These are phyloP conservation scores for Monarcha castaneiventris DNA, from an alignment of 2,113 vertebrate genomes.

Conservation along the genomic window DNA sequence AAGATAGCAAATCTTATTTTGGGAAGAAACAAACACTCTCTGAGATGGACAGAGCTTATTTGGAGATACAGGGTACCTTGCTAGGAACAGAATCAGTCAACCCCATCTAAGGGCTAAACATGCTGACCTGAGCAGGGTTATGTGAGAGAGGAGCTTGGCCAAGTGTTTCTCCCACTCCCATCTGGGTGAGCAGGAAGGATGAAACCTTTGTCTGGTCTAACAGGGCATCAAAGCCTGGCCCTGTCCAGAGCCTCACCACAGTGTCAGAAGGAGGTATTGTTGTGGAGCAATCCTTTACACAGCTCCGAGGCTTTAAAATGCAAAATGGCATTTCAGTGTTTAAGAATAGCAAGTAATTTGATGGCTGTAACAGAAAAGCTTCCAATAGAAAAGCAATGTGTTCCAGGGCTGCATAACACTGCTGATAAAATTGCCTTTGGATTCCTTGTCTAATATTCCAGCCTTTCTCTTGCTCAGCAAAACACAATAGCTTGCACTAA, in stretches of 20 bases:
- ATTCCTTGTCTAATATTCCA: constrained; percentile 63
- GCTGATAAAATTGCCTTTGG: constrained; percentile 63
- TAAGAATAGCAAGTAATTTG: constrained; percentile 62
- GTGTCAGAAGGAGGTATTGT: neutral
- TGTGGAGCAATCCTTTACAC: neutral
- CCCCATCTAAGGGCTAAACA: neutral
- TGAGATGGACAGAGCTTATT: neutral
- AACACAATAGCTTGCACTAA: constrained; percentile 62
- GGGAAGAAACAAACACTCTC: neutral
- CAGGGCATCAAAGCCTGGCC: neutral
- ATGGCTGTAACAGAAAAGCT: constrained; percentile 46
- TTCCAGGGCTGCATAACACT: constrained; percentile 35
- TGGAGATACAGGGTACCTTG: neutral
- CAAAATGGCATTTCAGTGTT: constrained; percentile 58
- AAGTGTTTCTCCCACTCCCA: neutral
- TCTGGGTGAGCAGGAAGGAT: neutral
- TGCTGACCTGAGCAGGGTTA: neutral
- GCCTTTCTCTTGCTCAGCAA: constrained; percentile 55
- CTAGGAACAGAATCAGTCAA: neutral
- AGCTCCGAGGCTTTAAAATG: constrained; percentile 6
- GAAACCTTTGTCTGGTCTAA: neutral
- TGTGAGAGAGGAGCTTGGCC: neutral
- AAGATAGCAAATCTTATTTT: neutral
- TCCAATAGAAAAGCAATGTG: constrained; percentile 45
- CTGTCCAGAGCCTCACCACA: neutral